Base-by-base conservation (phyloP, 2,888 invertebrate species). In the Ophonus ardosiacus region DNA sequence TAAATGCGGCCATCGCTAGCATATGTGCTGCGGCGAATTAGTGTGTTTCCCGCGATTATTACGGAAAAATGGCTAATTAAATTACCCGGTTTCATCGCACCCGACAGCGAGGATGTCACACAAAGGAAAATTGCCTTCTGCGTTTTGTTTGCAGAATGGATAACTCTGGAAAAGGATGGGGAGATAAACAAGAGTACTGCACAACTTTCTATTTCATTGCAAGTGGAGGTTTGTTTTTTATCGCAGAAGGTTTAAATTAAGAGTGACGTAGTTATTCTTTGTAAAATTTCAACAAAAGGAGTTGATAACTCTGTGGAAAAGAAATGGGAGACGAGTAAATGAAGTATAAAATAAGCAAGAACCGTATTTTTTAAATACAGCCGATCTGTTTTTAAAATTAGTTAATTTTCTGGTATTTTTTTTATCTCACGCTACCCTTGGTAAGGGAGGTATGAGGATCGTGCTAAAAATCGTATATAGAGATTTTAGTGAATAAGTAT, bases 1-100 rank as follows among this genome's bases (percentile, higher is more conserved):
- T 43, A 74, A 74, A 10, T 40, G 17, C 68, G 31, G 2, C n/a
- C 18, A 40, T 18, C 71, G 7, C 17, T 17, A 8, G 18, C 71
- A 74, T 74, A 74, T 74, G 43, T 74, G 71, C 71, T 40, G 15
- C 68, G 17, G 71, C 71, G 71, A 74, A 74, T 74, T 74, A 74
- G 18, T 18, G 15, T 74, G 40, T 68, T 68, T 43, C 15, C 71
- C 15, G 18, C 68, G 31, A n/a, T 68, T 68, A 68, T 68, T 68
- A 68, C 13, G 38, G 68, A 68, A 68, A 68, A 68, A 68, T 38
- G 38, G n/a, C n/a, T 68, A 68, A 68, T 68, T 68, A 68, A 68
- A 68, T 68, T 68, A 68, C 31, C 38, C 38, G 31, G 38, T 68
- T 68, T 68, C 68, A 68, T 68, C 38, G 68, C 68, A 63, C 21